A percentile compares a stretch with the other conserved stretches of the same genome.
These are phyloP conservation scores for Callipepla squamata DNA, from an alignment of 2,113 vertebrate genomes.

Conservation along the genomic window DNA sequence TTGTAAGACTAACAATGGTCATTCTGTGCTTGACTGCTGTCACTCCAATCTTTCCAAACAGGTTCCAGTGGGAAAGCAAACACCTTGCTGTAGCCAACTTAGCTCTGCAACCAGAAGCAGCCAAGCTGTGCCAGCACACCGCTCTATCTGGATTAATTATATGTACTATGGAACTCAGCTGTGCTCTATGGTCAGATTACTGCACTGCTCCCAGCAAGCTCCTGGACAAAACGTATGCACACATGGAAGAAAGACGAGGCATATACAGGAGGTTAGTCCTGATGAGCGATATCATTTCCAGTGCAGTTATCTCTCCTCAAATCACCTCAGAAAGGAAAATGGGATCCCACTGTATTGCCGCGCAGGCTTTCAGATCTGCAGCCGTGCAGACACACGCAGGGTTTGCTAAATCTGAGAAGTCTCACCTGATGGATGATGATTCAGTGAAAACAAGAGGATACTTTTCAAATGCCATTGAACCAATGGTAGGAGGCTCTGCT, in stretches of 20 bases:
- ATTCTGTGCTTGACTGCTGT: neutral
- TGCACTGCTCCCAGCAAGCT: neutral
- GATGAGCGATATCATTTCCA: neutral
- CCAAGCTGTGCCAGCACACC: neutral
- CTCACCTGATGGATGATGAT: constrained; percentile 80
- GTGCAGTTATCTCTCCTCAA: neutral
- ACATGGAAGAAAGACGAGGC: neutral
- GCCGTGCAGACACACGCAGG: neutral
- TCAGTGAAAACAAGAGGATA: constrained; percentile 90
- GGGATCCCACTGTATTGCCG: accelerated
- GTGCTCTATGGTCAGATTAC: neutral
- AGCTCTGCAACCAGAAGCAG: neutral
- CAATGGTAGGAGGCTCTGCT: constrained; percentile 88
- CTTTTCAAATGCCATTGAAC: constrained; percentile 93
- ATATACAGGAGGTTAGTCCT: neutral
- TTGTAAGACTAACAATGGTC: neutral
- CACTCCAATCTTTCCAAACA: neutral
- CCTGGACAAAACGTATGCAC: neutral
- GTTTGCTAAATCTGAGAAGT: neutral
- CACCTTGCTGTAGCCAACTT: neutral
- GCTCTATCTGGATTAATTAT: neutral
- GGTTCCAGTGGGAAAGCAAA: neutral
- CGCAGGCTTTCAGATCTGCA: neutral
- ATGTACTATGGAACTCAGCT: neutral
- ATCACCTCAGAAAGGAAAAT: neutral